Evolutionary conservation across 2,888 invertebrate species (phyloP).

Genomic region (Hyposoter didymator): DNA sequence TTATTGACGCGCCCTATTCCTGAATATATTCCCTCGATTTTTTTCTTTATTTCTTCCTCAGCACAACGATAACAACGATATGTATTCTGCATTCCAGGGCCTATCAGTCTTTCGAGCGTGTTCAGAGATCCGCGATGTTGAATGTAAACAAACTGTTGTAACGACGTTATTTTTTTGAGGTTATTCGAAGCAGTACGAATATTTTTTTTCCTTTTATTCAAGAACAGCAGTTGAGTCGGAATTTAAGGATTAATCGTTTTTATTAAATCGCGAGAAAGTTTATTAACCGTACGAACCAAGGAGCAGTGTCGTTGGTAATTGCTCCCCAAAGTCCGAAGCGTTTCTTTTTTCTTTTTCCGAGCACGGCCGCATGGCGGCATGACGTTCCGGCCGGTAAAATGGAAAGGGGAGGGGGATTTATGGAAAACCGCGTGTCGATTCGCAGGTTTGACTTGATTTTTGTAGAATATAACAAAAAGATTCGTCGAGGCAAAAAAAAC

Average conservation of each 20-base stretch:
- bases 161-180: neutral
- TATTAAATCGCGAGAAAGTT: neutral
- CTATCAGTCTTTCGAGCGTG: neutral
- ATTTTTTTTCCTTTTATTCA: neutral
- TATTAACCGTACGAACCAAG: neutral
- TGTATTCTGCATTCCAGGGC: constrained; percentile 9
- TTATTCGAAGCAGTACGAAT: neutral
- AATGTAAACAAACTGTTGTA: neutral
- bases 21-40: neutral
- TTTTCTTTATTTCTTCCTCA: constrained; percentile 4
- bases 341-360: neutral
- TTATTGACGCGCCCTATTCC: neutral
- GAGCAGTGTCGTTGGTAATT: neutral
- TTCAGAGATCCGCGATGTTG: neutral
- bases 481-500: neutral
- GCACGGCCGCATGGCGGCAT: neutral
- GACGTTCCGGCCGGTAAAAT: neutral
- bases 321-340: neutral
- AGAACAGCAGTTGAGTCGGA: neutral
- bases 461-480: neutral
- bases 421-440: neutral
- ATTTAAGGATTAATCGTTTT: neutral
- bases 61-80: neutral
- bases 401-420: neutral
- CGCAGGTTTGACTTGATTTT: neutral